Evolutionary conservation across 2,797 vertebrate species (phyloP), one percentile per base, ranked within the genome.

Genomic region (Typhlichthys eigenmanni): DNA sequence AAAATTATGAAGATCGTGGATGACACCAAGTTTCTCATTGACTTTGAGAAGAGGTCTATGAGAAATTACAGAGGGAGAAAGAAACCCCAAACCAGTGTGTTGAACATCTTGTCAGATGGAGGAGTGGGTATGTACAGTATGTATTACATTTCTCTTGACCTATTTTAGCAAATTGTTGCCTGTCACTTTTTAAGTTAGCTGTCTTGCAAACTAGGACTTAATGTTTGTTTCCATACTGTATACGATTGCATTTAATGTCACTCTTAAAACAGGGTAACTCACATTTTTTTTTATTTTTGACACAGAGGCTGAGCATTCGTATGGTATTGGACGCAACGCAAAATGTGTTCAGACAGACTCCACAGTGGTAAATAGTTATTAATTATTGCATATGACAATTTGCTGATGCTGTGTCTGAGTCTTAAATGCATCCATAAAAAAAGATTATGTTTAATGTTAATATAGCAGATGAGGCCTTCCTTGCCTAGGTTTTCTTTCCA

Each of bases 1-100:
- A 92, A 89, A 79, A 91, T 93, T 60, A 55, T 91, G 55, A 91
- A 88, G 59, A 84, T 92, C 0, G 73, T 93, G 55, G 91, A 91
- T 2, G 84, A 89, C 51, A 83, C 79, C 0, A 71, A 66, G 9
- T 70, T 81, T 55, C 66, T 65, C 14, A 34, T 68, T 16, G 83
- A 87, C 13, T 38, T 75, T 13, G 80, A 86, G 53, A 1, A 56
- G 0, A 54, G 43, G 4, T 34, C 29, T 13, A 71, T 70, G 13
- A 77, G 69, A 60, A 71, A 47, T 0, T 66, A 62, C 24, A 58
- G 66, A 14, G 58, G 75, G 10, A 14, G 56, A 32, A 72, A 29
- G 47, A 69, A 55, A 7, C 72, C 61, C 0, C 83, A 84, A n/a
- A 84, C 79, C 11, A 86, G 85, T 48, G 43, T 88, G 60, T 79